Conservation (phyloP, 2,113 vertebrate species). For the Anolis carolinensis region DNA sequence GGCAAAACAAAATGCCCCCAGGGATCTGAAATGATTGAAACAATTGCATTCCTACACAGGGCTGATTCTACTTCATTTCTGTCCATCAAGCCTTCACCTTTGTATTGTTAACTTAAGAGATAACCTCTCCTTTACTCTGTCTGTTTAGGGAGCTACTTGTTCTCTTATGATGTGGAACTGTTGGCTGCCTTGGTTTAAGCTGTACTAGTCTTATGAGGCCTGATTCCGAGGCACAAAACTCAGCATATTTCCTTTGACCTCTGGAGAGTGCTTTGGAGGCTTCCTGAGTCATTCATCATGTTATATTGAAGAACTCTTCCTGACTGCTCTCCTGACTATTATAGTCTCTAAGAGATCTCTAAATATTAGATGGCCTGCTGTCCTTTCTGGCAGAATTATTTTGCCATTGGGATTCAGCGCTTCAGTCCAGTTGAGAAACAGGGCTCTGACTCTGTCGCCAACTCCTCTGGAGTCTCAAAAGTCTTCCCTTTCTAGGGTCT, state of each 20-base stretch:
- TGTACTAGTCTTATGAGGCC: background rate
- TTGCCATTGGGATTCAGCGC: background rate
- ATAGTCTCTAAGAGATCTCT: background rate
- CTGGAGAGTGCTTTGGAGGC: background rate
- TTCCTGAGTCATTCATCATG: background rate
- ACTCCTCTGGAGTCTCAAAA: too few relatives aligned
- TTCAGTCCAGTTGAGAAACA: background rate
- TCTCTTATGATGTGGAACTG: conserved; percentile 4
- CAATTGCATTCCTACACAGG: conserved; percentile 23
- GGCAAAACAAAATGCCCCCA: background rate
- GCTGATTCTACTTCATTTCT: background rate
- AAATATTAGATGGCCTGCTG: background rate
- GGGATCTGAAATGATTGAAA: conserved; percentile 33
- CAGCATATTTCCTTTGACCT: background rate
- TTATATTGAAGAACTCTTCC: background rate
- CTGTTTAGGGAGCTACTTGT: conserved; percentile 16
- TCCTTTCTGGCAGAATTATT: background rate
- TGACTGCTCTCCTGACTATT: background rate
- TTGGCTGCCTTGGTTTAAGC: conserved; percentile 11
- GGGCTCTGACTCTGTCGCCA: too few relatives aligned
- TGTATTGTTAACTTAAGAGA: background rate
- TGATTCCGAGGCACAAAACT: background rate
- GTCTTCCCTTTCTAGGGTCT: background rate
- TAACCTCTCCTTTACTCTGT: conserved; percentile 2
- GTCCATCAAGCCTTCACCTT: conserved; percentile 23